Percentiles rank a stretch among this genome's conserved stretches.
These are phyloP conservation scores for Ostrea edulis DNA, from an alignment of 1,140 invertebrate species.

Conservation along the genomic window DNA sequence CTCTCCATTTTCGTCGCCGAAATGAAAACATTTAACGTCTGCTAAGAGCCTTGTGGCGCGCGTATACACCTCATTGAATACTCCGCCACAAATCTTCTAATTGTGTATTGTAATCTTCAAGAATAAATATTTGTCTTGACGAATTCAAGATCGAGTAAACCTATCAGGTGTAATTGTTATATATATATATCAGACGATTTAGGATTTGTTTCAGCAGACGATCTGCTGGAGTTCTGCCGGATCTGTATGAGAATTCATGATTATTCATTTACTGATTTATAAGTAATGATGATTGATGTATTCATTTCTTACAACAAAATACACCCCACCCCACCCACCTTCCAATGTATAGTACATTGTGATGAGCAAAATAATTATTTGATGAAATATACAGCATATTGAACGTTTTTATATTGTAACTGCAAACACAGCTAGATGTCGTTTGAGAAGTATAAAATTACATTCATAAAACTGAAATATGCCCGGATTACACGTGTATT, in stretches of 20 bases:
- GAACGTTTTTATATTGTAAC: no score
- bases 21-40: constrained; percentile 26
- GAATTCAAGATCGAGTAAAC: constrained; percentile 15
- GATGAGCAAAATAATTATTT: no score
- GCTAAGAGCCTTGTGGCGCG: neutral
- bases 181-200: neutral
- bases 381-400: no score
- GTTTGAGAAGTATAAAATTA: no score
- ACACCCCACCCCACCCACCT: no score
- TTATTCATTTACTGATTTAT: no score
- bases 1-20: neutral
- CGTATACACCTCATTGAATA: neutral
- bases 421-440: no score
- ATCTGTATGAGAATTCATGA: neutral
- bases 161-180: neutral
- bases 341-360: no score
- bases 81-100: neutral
- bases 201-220: neutral
- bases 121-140: constrained; percentile 31
- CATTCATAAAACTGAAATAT: no score
- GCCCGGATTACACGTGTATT: no score
- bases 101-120: constrained; percentile 11
- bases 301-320: no score
- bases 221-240: neutral
- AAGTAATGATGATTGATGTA: no score